phyloP scores from a whole-genome alignment of 2,888 invertebrate species.

The Ochropleura plecta region DNA sequence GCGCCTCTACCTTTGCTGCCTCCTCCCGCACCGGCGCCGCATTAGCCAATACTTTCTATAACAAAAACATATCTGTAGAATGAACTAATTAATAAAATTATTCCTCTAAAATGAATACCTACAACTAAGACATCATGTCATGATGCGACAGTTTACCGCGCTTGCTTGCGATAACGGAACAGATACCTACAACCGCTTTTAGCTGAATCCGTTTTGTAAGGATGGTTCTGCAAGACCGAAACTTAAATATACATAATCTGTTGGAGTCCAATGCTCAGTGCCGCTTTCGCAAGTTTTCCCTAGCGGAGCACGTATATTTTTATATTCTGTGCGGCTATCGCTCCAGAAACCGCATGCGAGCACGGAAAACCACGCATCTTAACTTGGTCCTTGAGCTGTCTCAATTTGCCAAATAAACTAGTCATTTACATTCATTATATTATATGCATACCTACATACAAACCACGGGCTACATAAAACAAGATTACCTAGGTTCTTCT shows the following conservation, averaged over 20 bases:
- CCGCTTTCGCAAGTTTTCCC: not conserved
- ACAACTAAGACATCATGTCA: not conserved
- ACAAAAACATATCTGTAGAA: slow-evolving; percentile 35
- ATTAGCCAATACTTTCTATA: slow-evolving; percentile 71
- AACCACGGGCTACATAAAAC: not conserved
- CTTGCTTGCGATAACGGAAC: not conserved
- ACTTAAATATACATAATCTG: not conserved
- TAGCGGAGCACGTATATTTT: not conserved
- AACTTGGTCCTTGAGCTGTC: slow-evolving; percentile 3
- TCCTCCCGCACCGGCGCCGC: slow-evolving; percentile 83
- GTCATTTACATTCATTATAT: slow-evolving; percentile 6
- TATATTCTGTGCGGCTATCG: not conserved
- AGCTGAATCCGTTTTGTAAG: not conserved
- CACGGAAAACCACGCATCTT: not conserved
- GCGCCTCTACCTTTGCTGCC: slow-evolving; percentile 84
- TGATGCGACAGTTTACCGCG: not conserved
- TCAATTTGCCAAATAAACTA: slow-evolving; percentile 51
- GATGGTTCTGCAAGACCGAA: not conserved
- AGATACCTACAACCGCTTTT: too few relatives aligned
- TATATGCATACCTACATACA: not conserved
- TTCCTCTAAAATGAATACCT: slow-evolving; percentile 1
- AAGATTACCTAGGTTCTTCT: not conserved
- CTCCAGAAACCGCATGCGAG: not conserved
- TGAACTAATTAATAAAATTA: slow-evolving; percentile 14
- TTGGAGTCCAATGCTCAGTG: not conserved